phyloP scores from a whole-genome alignment of 2,797 vertebrate species.

The Lepilemur septentrionalis region DNA sequence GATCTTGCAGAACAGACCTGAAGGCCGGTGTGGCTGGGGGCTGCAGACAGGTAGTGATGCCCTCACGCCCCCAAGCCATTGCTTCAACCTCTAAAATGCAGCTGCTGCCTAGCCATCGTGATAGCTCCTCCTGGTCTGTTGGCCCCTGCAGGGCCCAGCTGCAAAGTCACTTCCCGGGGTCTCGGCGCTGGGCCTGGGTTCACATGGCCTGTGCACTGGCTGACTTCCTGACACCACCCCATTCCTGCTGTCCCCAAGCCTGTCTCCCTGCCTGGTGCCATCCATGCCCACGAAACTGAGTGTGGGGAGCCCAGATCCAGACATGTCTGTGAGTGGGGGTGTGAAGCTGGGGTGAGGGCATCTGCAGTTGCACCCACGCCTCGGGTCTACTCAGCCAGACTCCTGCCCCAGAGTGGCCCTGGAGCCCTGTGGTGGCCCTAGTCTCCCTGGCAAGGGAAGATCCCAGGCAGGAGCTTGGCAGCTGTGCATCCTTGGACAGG shows the following conservation, averaged over 20 bases:
- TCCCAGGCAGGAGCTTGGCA: too few relatives aligned
- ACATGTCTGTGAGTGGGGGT: background rate
- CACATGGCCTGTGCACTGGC: background rate
- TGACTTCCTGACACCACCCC: background rate
- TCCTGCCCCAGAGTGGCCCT: background rate
- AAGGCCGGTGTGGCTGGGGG: too few relatives aligned
- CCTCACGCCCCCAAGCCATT: too few relatives aligned
- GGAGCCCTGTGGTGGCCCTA: fast-evolving
- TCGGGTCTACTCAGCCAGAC: background rate
- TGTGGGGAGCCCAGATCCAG: background rate
- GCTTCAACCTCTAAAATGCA: background rate
- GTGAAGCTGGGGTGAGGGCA: background rate
- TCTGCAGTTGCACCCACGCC: background rate
- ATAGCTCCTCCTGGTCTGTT: background rate
- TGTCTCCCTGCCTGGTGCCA: background rate
- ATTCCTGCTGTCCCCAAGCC: background rate
- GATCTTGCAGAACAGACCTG: background rate
- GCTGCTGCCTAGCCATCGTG: background rate
- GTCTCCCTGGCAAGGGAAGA: too few relatives aligned
- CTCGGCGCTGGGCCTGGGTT: background rate
- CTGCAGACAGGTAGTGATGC: too few relatives aligned
- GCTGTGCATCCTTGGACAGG: background rate
- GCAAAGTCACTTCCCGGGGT: background rate
- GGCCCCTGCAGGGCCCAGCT: background rate
- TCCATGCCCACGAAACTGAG: background rate